phyloP scores from a whole-genome alignment of 2,113 vertebrate genomes.

The Chitala chitala region DNA sequence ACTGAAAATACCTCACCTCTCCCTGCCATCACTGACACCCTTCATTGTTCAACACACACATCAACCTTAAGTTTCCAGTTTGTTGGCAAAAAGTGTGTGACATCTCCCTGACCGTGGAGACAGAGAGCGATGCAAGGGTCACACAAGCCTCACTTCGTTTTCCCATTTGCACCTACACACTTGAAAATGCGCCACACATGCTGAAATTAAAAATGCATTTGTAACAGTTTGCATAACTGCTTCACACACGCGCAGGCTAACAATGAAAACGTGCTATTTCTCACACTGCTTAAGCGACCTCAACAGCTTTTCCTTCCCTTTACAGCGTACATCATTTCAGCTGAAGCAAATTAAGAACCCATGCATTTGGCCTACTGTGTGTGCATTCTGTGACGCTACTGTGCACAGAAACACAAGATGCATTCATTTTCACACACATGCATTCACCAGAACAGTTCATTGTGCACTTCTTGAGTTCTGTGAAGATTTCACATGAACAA shows the following conservation, averaged over 20 bases:
- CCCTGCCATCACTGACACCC: no score
- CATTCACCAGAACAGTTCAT: background rate
- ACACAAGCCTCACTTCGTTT: no score
- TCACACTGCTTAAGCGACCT: background rate
- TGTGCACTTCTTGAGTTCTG: background rate
- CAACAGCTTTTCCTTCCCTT: background rate
- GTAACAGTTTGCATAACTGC: slow-evolving; percentile 1
- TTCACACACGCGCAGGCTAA: background rate
- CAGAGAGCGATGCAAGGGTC: no score
- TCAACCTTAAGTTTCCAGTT: no score
- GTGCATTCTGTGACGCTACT: background rate
- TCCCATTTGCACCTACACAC: no score
- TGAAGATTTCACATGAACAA: background rate
- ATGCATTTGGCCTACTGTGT: no score
- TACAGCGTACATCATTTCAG: no score
- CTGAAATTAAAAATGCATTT: background rate
- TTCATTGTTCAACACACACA: no score
- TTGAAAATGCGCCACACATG: background rate
- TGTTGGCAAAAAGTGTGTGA: no score
- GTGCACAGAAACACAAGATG: background rate
- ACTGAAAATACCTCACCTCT: no score
- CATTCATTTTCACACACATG: background rate
- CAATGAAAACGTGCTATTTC: background rate
- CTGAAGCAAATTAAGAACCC: no score
- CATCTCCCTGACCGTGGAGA: no score